Evolutionary conservation across 2,113 vertebrate species (phyloP).

Genomic region (Phycodurus eques): DNA sequence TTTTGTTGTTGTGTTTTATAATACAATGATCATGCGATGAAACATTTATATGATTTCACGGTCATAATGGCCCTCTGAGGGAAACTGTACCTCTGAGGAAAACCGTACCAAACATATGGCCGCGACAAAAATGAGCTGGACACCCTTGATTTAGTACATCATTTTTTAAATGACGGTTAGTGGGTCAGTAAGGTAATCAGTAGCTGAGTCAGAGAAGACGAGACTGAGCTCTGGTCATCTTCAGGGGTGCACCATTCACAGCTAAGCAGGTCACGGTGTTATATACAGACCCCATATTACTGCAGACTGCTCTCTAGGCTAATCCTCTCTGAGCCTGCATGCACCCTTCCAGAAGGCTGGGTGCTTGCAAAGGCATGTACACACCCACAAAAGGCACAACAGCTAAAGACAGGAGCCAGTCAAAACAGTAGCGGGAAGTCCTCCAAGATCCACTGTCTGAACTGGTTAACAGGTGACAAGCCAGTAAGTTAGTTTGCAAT

Average conservation of each 20-base stretch:
- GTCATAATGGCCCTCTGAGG: no score
- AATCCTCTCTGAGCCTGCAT: conserved; percentile 38
- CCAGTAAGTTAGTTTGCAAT: background rate
- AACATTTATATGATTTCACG: no score
- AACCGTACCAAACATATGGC: no score
- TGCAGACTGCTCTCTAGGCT: conserved; percentile 48
- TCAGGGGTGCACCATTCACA: conserved; percentile 42
- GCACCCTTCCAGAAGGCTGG: conserved; percentile 13
- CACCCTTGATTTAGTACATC: background rate
- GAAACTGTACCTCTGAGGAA: no score
- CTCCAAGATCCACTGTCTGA: conserved; percentile 6
- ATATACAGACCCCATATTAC: conserved; percentile 54
- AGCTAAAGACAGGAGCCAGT: conserved; percentile 44
- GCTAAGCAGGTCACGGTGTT: conserved; percentile 65
- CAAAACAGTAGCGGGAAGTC: conserved; percentile 39
- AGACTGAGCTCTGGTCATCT: conserved; percentile 36
- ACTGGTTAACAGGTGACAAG: conserved; percentile 10
- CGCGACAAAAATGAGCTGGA: background rate
- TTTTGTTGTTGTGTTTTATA: no score
- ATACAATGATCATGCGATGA: no score
- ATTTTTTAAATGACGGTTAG: background rate
- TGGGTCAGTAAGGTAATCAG: conserved; percentile 2
- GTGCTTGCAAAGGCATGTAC: conserved; percentile 21
- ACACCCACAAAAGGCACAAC: conserved; percentile 28
- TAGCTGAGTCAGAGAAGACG: conserved; percentile 32